Evolutionary conservation across 2,888 invertebrate genomes (phyloP).

Genomic region (Neoascia interrupta): DNA sequence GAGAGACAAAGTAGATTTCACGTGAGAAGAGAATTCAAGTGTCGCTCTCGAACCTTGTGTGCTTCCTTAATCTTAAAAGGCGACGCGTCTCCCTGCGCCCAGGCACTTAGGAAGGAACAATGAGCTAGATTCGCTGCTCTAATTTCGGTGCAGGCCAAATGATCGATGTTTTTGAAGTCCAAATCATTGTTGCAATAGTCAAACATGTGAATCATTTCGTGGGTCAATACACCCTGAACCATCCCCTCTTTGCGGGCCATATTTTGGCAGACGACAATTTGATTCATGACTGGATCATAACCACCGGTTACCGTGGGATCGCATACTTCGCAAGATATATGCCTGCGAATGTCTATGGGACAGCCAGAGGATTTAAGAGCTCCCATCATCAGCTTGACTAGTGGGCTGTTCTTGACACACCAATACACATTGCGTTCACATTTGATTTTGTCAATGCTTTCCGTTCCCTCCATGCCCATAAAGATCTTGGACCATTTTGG

Average conservation of each 20-base stretch:
- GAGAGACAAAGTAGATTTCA: not conserved
- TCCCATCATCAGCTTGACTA: constrained; percentile 91
- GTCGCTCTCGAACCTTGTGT: constrained; percentile 84
- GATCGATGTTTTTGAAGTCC: constrained; percentile 93
- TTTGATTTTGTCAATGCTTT: constrained; percentile 85
- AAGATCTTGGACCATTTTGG: constrained; percentile 82
- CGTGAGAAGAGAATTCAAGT: not conserved
- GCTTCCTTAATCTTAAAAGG: constrained; percentile 85
- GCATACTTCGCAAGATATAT: constrained; percentile 96
- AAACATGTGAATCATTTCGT: constrained; percentile 98
- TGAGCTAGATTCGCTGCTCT: constrained; percentile 96
- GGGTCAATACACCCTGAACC: constrained; percentile 90
- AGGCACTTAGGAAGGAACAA: constrained; percentile 92
- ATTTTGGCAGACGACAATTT: constrained; percentile 94
- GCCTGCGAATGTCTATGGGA: constrained; percentile 90
- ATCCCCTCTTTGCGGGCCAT: constrained; percentile 84
- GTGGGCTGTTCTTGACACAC: constrained; percentile 87
- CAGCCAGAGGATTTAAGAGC: constrained; percentile 85
- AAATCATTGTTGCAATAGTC: constrained; percentile 94
- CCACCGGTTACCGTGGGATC: constrained; percentile 92
- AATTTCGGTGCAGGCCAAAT: constrained; percentile 97
- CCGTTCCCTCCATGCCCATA: constrained; percentile 85
- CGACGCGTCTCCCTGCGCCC: constrained; percentile 86
- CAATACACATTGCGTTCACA: constrained; percentile 90
- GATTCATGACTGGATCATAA: constrained; percentile 81